Base-by-base conservation (phyloP, 2,113 vertebrate genomes). In the Gobius niger region DNA sequence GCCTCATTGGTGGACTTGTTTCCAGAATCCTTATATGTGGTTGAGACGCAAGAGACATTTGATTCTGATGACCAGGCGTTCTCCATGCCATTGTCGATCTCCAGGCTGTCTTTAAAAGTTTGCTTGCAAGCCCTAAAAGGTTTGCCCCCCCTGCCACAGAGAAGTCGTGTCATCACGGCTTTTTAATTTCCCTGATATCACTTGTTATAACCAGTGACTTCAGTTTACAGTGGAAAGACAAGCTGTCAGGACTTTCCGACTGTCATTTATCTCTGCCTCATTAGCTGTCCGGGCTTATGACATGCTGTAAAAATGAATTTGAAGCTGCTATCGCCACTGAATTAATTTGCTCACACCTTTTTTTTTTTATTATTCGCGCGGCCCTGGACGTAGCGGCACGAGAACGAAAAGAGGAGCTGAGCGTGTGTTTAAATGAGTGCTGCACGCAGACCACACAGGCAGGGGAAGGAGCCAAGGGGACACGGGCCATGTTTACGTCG, bases 401-500 rank as follows among this genome's bases (percentile, higher is more conserved):
- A 59, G 10, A 65, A 52, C 8, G 41, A 46, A 16, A 53, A 42
- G 75, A 78, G 10, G 44, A 53, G 53, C 47, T 62, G 47, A 12
- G 9, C 15, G 41, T n/a, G 51, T 57, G 63, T 71, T 44, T 15
- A 70, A 18, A 63, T 70, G 44, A 69, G 63, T 41, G 24, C 24
- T 34, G 44, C 54, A 44, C 44, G 44, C 34, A 70, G 81, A 88
- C 81, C 81, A 80, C 84, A 88, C 81, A 88, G 44, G 72, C 63
- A 4, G 71, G 34, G 65, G 47, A 64, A 14, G 12, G 56, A 65
- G 12, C 9, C 16, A 34, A 51, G 46, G 14, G 52, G 67, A 47
- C 70, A 68, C 68, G 61, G 69, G 75, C 71, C 57, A 62, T 89
- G 79, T 88, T 84, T 85, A 80, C 74, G 61, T 70, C 74, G 12